phyloP scores from a whole-genome alignment of 2,797 vertebrate genomes.

The Nyctalus aviator region DNA sequence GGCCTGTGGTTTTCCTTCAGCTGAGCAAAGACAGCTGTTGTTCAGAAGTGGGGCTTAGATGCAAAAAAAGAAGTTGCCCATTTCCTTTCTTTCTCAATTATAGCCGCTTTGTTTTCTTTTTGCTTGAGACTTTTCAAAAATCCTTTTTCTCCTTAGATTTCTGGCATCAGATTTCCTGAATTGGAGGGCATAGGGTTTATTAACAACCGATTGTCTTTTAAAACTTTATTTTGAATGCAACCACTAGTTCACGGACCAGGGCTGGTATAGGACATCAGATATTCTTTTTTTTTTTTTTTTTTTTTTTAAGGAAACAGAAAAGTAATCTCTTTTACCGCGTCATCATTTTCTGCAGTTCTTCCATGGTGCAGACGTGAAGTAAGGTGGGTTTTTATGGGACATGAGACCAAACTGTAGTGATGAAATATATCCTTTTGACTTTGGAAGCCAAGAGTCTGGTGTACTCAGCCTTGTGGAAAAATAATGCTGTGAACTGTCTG shows the following conservation, averaged over 20 bases:
- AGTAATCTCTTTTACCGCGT: neutral
- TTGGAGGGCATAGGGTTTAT: neutral
- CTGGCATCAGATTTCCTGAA: conserved; percentile 45
- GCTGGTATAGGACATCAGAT: neutral
- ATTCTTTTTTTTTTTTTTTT: neutral
- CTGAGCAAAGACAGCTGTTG: conserved; percentile 78
- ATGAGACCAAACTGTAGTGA: neutral
- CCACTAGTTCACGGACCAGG: neutral
- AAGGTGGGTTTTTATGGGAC: neutral
- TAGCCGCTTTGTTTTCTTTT: conserved; percentile 22
- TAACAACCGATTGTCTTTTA: neutral
- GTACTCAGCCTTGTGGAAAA: conserved; percentile 29
- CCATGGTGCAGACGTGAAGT: neutral
- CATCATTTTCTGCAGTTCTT: conserved; percentile 44
- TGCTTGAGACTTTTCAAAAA: conserved; percentile 36
- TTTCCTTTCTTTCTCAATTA: conserved; percentile 58
- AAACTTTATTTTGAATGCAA: conserved; percentile 56
- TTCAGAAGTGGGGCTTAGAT: conserved; percentile 60
- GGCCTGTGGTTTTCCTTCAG: conserved; percentile 78
- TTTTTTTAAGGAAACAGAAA: neutral
- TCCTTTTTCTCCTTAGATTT: conserved; percentile 51
- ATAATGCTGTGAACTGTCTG: neutral
- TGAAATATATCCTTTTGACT: conserved; percentile 45
- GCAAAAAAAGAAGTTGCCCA: conserved; percentile 49
- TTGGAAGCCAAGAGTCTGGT: conserved; percentile 29